Percentiles rank a stretch among this genome's conserved stretches.
phyloP scores from a whole-genome alignment of 2,888 invertebrate species.

The Eueremaeus valkanovi region DNA sequence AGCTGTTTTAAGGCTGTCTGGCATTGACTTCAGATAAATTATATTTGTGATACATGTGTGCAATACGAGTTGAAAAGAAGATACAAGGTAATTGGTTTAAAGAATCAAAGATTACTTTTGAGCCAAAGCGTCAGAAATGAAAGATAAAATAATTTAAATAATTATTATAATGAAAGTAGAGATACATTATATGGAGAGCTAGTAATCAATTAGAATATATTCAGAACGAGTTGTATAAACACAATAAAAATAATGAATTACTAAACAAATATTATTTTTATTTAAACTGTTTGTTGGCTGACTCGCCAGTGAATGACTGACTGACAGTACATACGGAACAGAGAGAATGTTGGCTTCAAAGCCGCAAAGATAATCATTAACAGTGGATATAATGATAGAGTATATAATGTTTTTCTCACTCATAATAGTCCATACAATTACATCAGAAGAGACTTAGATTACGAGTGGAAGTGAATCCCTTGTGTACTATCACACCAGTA shows the following conservation, averaged over 20 bases:
- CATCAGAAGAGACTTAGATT: constrained; percentile 37
- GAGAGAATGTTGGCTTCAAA: neutral
- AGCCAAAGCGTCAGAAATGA: too few species aligned
- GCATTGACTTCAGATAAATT: too few species aligned
- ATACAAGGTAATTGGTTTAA: too few species aligned
- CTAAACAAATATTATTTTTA: constrained; percentile 33
- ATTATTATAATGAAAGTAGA: neutral
- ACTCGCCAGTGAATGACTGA: neutral
- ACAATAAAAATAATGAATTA: constrained; percentile 30
- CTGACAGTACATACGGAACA: neutral
- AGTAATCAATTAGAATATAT: constrained; percentile 16
- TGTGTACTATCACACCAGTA: constrained; percentile 30
- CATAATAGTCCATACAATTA: constrained; percentile 37
- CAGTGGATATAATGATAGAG: constrained; percentile 40
- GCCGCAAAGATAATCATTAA: constrained; percentile 40
- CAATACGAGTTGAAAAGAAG: too few species aligned
- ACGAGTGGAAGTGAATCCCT: constrained; percentile 33
- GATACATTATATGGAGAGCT: neutral
- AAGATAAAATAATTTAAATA: neutral
- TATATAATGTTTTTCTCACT: constrained; percentile 32
- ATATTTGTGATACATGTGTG: too few species aligned
- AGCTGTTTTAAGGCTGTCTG: too few species aligned
- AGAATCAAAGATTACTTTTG: too few species aligned
- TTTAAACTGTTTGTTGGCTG: constrained; percentile 21
- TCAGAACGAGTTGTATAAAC: constrained; percentile 2